Conservation (phyloP, 2,113 vertebrate species). For the Microtus ochrogaster region DNA sequence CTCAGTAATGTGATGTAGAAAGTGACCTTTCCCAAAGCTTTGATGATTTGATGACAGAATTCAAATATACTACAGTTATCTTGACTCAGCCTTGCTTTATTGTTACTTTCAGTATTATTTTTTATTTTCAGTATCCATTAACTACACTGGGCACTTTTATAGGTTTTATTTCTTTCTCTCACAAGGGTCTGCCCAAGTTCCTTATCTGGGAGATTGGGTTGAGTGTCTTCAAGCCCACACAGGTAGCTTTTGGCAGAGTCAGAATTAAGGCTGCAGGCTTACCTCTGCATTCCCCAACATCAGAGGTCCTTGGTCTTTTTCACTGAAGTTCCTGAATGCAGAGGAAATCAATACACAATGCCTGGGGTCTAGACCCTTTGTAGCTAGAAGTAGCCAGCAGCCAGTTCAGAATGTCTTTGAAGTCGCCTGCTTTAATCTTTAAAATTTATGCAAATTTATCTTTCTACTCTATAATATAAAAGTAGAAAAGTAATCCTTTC, state of each 20-base stretch:
- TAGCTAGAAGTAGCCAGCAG: conserved; percentile 77
- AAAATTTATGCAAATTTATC: conserved; percentile 79
- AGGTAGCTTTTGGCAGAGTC: background rate
- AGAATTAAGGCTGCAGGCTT: background rate
- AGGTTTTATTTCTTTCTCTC: conserved; percentile 34
- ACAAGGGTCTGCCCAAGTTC: background rate
- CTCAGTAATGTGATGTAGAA: background rate
- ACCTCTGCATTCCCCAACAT: conserved; percentile 2
- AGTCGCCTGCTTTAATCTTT: conserved; percentile 81
- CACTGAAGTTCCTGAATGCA: conserved; percentile 59
- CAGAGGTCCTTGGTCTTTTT: conserved; percentile 55
- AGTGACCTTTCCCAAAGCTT: background rate
- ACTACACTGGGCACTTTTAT: background rate
- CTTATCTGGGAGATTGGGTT: conserved; percentile 14
- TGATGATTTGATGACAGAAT: background rate
- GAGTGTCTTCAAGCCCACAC: background rate
- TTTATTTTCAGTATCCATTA: background rate
- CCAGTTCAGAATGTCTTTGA: conserved; percentile 78
- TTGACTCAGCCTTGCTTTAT: conserved; percentile 18
- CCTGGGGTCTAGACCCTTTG: conserved; percentile 74
- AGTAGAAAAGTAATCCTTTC: conserved; percentile 73
- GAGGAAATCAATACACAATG: conserved; percentile 71
- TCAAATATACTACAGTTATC: background rate
- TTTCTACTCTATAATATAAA: conserved; percentile 72
- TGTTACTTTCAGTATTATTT: background rate